Percentiles rank a stretch among this genome's conserved stretches.
These are phyloP conservation scores for Rana temporaria DNA, from an alignment of 2,113 vertebrate species.

Conservation along the genomic window DNA sequence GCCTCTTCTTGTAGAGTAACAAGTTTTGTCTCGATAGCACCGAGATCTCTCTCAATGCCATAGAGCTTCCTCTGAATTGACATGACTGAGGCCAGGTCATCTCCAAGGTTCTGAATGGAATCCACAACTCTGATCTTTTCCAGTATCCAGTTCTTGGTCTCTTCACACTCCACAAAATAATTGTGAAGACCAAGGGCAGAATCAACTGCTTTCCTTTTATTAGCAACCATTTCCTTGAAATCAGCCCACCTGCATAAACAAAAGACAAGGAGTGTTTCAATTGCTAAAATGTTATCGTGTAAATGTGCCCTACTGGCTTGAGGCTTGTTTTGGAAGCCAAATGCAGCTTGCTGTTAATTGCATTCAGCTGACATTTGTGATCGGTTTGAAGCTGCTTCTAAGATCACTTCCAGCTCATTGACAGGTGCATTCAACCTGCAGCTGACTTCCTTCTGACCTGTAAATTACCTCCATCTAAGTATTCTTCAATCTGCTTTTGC, in stretches of 20 bases:
- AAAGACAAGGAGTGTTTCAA: background rate
- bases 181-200: constrained; percentile 88
- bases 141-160: constrained; percentile 88
- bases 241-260: constrained; percentile 80
- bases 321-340: no score
- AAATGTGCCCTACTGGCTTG: no score
- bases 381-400: no score
- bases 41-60: constrained; percentile 89
- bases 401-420: no score
- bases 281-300: no score
- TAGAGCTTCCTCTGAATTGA: constrained; percentile 93
- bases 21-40: constrained; percentile 80
- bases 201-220: constrained; percentile 79
- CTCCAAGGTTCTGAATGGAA: constrained; percentile 87
- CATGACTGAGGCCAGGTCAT: constrained; percentile 86
- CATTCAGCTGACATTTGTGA: no score
- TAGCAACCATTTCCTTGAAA: constrained; percentile 83
- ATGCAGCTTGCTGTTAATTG: no score
- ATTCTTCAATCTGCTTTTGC: no score
- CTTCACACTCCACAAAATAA: constrained; percentile 89
- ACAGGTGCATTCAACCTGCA: no score
- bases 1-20: constrained; percentile 79
- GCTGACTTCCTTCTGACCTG: no score
- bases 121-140: constrained; percentile 87
- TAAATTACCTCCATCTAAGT: no score